phyloP scores from a whole-genome alignment of 2,888 invertebrate species.

The Trichopoda pennipes region DNA sequence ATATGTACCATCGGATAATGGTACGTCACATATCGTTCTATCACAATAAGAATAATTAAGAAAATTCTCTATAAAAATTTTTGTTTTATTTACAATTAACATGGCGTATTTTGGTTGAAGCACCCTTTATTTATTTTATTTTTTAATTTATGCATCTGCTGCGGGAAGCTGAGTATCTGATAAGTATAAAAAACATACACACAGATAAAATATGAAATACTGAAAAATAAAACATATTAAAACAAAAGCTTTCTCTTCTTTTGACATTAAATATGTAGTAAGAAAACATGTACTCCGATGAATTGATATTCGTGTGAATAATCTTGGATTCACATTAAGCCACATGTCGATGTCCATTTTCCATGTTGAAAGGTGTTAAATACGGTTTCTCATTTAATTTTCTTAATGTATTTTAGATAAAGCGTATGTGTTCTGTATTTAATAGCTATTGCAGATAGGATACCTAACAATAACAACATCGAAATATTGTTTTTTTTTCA shows the following conservation, averaged over 20 bases:
- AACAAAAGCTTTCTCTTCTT: slow-evolving; percentile 29
- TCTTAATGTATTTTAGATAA: slow-evolving; percentile 35
- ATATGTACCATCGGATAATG: no score
- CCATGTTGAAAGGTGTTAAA: slow-evolving; percentile 64
- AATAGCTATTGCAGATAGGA: slow-evolving; percentile 61
- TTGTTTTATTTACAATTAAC: no score
- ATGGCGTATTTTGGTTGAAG: no score
- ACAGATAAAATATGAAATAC: not conserved
- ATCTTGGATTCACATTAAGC: slow-evolving; percentile 5
- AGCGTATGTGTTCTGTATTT: slow-evolving; percentile 37
- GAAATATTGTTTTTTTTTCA: slow-evolving; percentile 34
- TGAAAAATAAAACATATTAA: not conserved
- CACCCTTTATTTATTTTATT: no score
- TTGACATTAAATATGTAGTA: not conserved
- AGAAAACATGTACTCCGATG: not conserved
- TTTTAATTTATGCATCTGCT: no score
- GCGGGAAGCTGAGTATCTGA: no score
- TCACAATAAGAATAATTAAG: no score
- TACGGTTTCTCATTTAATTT: slow-evolving; percentile 59
- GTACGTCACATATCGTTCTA: no score
- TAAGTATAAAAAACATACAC: no score
- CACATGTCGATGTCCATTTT: slow-evolving; percentile 39
- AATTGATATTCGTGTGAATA: slow-evolving; percentile 51
- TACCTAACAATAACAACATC: slow-evolving; percentile 28
- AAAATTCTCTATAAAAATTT: no score